A percentile compares a stretch with the other conserved stretches of the same genome.
phyloP scores from a whole-genome alignment of 2,113 vertebrate genomes.

The Larimichthys polyactis region DNA sequence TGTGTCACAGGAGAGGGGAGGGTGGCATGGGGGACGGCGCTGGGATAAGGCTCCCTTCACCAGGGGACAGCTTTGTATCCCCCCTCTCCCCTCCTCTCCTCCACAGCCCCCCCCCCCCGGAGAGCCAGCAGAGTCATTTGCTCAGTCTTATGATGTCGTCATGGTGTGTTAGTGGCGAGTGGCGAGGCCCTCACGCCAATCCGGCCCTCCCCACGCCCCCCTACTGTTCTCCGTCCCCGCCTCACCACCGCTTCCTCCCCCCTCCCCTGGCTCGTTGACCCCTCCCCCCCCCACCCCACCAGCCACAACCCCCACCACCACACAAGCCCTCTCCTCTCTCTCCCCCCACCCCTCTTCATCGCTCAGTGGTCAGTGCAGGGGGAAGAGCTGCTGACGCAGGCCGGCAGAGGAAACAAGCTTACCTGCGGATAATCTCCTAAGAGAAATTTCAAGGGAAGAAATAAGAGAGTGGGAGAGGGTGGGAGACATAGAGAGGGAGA shows the following conservation, averaged over 20 bases:
- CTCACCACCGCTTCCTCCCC: background rate
- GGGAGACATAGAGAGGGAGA: constrained; percentile 13
- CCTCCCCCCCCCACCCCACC: too few species aligned
- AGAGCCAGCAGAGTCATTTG: constrained; percentile 82
- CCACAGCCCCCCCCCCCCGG: constrained; percentile 63
- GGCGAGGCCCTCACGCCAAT: constrained; percentile 57
- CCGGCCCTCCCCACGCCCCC: constrained; percentile 42
- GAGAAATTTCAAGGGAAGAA: constrained; percentile 86
- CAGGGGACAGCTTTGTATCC: constrained; percentile 67
- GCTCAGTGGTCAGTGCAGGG: constrained; percentile 81
- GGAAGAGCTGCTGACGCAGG: constrained; percentile 86
- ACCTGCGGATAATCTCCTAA: constrained; percentile 88
- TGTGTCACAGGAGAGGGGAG: background rate
- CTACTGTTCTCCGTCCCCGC: constrained; percentile 5
- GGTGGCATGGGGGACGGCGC: background rate
- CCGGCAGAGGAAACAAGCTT: constrained; percentile 87
- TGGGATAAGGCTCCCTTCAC: constrained; percentile 59
- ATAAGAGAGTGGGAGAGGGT: constrained; percentile 25
- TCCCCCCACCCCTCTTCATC: constrained; percentile 53
- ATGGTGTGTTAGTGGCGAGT: constrained; percentile 76
- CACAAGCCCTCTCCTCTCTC: constrained; percentile 37
- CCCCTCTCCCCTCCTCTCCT: constrained; percentile 24
- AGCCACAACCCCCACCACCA: constrained; percentile 8
- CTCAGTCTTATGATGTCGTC: constrained; percentile 85
- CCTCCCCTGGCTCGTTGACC: constrained; percentile 26